phyloP scores from a whole-genome alignment of 2,888 invertebrate genomes.

The Tachystola acroxantha region DNA sequence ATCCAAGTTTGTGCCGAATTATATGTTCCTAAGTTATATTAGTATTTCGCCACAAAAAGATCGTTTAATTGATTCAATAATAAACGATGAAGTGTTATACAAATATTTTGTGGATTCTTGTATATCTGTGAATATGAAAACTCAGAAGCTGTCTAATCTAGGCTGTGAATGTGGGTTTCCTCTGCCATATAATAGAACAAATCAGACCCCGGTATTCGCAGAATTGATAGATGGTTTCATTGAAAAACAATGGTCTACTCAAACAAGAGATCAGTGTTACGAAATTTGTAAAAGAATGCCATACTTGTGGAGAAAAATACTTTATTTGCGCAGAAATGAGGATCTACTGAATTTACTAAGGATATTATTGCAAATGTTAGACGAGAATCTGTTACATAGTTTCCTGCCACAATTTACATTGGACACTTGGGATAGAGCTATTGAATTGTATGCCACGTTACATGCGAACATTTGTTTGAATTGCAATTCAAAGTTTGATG shows the following conservation, averaged over 20 bases:
- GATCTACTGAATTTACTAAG: constrained; percentile 72
- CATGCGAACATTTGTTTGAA: constrained; percentile 79
- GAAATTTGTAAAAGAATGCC: constrained; percentile 79
- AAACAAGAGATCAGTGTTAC: constrained; percentile 62
- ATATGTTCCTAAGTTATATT: constrained; percentile 64
- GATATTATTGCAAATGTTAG: constrained; percentile 79
- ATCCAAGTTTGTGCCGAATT: constrained; percentile 56
- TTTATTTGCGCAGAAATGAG: constrained; percentile 67
- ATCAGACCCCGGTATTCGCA: constrained; percentile 65
- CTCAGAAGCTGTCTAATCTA: constrained; percentile 48
- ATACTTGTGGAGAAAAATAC: constrained; percentile 79
- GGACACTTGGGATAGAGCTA: constrained; percentile 78
- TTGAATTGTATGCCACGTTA: constrained; percentile 75
- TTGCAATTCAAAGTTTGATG: constrained; percentile 72
- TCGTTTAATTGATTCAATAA: constrained; percentile 44
- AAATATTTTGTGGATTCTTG: constrained; percentile 78
- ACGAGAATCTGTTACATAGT: constrained; percentile 72
- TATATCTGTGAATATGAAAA: constrained; percentile 71
- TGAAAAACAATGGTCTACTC: constrained; percentile 62
- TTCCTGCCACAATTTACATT: constrained; percentile 75
- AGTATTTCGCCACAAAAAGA: constrained; percentile 36
- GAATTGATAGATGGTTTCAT: constrained; percentile 77
- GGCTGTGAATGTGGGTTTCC: constrained; percentile 81
- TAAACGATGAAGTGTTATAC: constrained; percentile 59
- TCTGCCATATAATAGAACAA: constrained; percentile 64